A percentile compares a stretch with the other conserved stretches of the same genome.
phyloP scores from a whole-genome alignment of 2,113 vertebrate species.

The Calidris pygmaea region DNA sequence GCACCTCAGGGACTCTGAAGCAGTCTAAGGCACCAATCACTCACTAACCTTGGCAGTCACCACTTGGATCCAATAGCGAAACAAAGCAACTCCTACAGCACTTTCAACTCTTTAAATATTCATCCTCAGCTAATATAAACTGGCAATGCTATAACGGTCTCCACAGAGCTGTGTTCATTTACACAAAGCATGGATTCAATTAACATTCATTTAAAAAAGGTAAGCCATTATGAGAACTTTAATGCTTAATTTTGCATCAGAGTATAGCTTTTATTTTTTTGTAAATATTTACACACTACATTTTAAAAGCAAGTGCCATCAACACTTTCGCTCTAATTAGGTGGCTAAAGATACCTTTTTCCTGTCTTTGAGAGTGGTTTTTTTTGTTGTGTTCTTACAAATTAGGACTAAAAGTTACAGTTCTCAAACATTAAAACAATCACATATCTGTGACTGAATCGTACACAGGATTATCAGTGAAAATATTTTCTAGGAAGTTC shows the following conservation, averaged over 20 bases:
- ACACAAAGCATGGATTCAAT: neutral
- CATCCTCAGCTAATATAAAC: neutral
- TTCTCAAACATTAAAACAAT: neutral
- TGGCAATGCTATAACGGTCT: neutral
- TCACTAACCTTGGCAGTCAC: neutral
- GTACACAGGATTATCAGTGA: neutral
- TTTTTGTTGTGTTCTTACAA: neutral
- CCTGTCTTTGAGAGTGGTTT: neutral
- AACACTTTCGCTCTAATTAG: neutral
- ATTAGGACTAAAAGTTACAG: neutral
- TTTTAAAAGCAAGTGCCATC: neutral
- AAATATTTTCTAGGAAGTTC: neutral
- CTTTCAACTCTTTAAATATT: neutral
- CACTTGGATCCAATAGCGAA: neutral
- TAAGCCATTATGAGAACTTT: neutral
- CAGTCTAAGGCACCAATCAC: neutral
- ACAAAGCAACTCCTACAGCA: neutral
- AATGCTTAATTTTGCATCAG: neutral
- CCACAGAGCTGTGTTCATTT: neutral
- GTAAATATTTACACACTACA: neutral
- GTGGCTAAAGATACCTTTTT: neutral
- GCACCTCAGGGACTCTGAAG: neutral
- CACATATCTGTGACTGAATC: neutral
- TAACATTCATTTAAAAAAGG: neutral
- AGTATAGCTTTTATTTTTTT: neutral